phyloP scores from a whole-genome alignment of 2,797 vertebrate genomes.

The Heterohyrax brucei region DNA sequence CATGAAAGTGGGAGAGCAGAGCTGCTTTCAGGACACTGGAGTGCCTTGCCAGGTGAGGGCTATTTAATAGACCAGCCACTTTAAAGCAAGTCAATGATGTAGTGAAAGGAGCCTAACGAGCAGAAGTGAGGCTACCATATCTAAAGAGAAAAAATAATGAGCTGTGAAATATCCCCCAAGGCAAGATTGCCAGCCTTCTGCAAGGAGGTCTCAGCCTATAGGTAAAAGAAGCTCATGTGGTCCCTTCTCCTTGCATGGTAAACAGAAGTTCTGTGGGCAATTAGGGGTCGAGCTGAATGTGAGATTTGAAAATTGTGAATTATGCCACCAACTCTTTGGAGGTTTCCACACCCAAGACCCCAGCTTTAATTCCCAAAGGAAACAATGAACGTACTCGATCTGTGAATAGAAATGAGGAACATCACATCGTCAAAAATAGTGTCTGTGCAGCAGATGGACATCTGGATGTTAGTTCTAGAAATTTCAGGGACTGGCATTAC shows the following conservation, averaged over 20 bases:
- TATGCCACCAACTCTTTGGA: slow-evolving; percentile 71
- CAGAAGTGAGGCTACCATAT: slow-evolving; percentile 84
- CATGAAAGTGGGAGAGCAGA: slow-evolving; percentile 75
- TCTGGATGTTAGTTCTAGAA: slow-evolving; percentile 71
- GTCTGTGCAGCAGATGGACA: slow-evolving; percentile 76
- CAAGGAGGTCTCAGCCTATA: slow-evolving; percentile 85
- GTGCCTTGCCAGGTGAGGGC: slow-evolving; percentile 82
- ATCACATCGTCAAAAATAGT: slow-evolving; percentile 77
- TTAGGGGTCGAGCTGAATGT: slow-evolving; percentile 81
- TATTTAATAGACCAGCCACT: slow-evolving; percentile 85
- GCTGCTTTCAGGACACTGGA: slow-evolving; percentile 73
- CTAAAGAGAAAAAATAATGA: slow-evolving; percentile 88
- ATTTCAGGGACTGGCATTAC: slow-evolving; percentile 59
- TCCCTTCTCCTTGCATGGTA: slow-evolving; percentile 81
- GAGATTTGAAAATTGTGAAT: slow-evolving; percentile 78
- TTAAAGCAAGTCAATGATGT: slow-evolving; percentile 84
- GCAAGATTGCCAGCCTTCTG: slow-evolving; percentile 84
- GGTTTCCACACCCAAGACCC: slow-evolving; percentile 75
- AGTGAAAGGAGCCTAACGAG: slow-evolving; percentile 86
- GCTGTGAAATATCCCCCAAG: slow-evolving; percentile 86
- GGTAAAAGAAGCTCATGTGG: slow-evolving; percentile 81
- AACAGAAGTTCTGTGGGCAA: slow-evolving; percentile 84
- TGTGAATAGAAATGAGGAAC: slow-evolving; percentile 75
- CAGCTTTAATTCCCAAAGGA: slow-evolving; percentile 79
- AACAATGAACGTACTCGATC: slow-evolving; percentile 20